Conservation (phyloP, 2,888 invertebrate species). For the Caenorhabditis afra region DNA sequence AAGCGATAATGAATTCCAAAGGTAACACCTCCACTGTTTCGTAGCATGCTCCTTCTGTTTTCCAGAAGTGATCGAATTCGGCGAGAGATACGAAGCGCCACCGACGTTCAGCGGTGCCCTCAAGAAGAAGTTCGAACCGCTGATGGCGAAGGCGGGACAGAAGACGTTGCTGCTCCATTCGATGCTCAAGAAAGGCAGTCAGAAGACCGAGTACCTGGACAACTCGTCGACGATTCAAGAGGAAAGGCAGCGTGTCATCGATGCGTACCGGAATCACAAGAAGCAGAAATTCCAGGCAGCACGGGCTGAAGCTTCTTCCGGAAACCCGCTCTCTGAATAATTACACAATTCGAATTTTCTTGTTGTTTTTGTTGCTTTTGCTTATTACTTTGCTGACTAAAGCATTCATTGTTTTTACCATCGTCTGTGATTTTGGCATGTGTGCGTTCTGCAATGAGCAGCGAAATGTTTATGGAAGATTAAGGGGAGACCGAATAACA, state of each 20-base stretch:
- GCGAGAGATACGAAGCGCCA: slow-evolving; percentile 75
- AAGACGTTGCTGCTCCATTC: slow-evolving; percentile 73
- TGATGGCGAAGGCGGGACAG: slow-evolving; percentile 72
- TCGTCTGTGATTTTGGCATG: too few species aligned
- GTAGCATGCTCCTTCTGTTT: not conserved
- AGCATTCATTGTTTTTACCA: too few species aligned
- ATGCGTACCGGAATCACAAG: slow-evolving; percentile 72
- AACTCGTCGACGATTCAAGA: slow-evolving; percentile 44
- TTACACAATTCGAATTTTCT: not conserved
- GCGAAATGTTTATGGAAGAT: not conserved
- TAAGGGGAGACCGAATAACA: slow-evolving; percentile 29
- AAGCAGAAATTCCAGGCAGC: slow-evolving; percentile 43
- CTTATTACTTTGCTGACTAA: too few species aligned
- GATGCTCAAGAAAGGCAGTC: slow-evolving; percentile 58
- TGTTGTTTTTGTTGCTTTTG: not conserved
- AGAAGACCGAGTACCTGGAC: slow-evolving; percentile 58
- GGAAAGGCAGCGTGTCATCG: slow-evolving; percentile 72
- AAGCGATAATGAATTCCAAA: slow-evolving; percentile 52
- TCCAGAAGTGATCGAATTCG: slow-evolving; percentile 75
- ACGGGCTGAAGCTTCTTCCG: not conserved
- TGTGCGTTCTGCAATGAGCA: too few species aligned
- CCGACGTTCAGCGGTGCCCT: slow-evolving; percentile 68
- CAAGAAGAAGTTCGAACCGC: slow-evolving; percentile 67
- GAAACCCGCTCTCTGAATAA: not conserved
- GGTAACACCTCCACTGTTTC: slow-evolving; percentile 52